Percentiles rank a stretch among this genome's conserved stretches.
Evolutionary conservation across 2,888 invertebrate genomes (phyloP).

Genomic region (Ischnura elegans): DNA sequence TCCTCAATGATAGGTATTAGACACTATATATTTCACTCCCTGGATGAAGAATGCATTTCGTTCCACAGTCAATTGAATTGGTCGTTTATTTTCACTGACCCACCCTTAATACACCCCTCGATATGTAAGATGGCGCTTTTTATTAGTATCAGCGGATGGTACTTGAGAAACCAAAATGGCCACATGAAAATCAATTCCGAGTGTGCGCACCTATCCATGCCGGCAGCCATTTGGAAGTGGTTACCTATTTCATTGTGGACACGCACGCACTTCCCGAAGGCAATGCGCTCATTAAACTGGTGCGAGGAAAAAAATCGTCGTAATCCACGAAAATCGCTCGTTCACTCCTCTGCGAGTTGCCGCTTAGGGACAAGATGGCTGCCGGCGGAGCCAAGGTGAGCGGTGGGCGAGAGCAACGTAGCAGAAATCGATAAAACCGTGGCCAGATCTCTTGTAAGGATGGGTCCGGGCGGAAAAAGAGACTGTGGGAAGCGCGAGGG

Average conservation of each 20-base stretch:
- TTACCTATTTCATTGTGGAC: no score
- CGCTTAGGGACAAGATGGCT: not conserved
- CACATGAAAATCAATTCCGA: constrained; percentile 39
- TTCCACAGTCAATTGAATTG: not conserved
- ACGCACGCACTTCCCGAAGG: not conserved
- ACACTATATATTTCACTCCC: not conserved
- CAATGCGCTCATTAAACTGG: not conserved
- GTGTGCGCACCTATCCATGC: not conserved
- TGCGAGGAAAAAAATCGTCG: not conserved
- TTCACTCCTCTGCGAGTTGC: not conserved
- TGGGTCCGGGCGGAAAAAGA: not conserved
- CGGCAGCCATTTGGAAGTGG: no score
- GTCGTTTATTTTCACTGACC: not conserved
- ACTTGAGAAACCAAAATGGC: constrained; percentile 28
- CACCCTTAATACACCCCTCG: not conserved
- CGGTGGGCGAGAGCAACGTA: not conserved
- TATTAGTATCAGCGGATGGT: not conserved
- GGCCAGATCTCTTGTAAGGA: no score
- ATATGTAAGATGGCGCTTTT: not conserved
- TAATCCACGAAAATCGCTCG: not conserved
- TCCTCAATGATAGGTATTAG: no score
- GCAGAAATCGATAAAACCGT: not conserved
- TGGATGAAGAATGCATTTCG: not conserved
- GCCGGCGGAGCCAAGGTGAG: not conserved
- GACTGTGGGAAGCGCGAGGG: not conserved